Percentiles rank a stretch among this genome's conserved stretches.
phyloP scores from a whole-genome alignment of 2,113 vertebrate species.

The Hippocampus mohnikei region DNA sequence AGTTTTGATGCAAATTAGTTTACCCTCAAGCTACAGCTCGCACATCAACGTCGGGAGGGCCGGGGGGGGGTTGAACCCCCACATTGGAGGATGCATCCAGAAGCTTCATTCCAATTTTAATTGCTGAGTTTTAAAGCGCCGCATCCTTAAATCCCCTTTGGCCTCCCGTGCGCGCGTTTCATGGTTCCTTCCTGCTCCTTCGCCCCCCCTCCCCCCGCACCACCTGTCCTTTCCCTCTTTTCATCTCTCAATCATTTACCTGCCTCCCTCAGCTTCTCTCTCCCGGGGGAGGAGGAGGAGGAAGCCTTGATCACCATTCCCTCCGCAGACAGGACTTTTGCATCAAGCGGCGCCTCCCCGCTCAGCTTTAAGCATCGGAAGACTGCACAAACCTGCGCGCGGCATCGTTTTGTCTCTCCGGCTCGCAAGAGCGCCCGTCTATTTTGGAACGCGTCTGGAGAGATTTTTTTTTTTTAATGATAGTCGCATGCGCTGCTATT shows the following conservation, averaged over 20 bases:
- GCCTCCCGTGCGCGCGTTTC: not conserved
- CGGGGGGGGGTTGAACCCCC: not conserved
- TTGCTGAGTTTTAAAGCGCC: not conserved
- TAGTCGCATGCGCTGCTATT: constrained; percentile 58
- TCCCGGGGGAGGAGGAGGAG: constrained; percentile 43
- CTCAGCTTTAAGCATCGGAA: constrained; percentile 11
- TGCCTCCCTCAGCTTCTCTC: constrained; percentile 15
- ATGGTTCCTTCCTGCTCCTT: not conserved
- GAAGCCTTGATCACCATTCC: constrained; percentile 42
- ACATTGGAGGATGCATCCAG: not conserved
- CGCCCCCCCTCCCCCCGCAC: not conserved
- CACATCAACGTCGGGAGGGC: too few relatives aligned
- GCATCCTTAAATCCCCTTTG: constrained; percentile 2
- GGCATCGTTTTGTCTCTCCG: not conserved
- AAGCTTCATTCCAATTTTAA: not conserved
- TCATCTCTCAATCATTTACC: constrained; percentile 42
- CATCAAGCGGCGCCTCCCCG: constrained; percentile 31
- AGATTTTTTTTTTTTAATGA: constrained; percentile 63
- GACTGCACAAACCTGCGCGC: not conserved
- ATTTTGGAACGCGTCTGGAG: constrained; percentile 43
- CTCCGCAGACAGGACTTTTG: constrained; percentile 30
- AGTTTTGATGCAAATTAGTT: too few relatives aligned
- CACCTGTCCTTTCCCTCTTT: constrained; percentile 12
- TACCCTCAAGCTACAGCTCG: too few relatives aligned
- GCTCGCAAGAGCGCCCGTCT: constrained; percentile 36